Percentiles rank a stretch among this genome's conserved stretches.
Conservation (phyloP, 1,140 invertebrate species). For the Eurosta solidaginis region DNA sequence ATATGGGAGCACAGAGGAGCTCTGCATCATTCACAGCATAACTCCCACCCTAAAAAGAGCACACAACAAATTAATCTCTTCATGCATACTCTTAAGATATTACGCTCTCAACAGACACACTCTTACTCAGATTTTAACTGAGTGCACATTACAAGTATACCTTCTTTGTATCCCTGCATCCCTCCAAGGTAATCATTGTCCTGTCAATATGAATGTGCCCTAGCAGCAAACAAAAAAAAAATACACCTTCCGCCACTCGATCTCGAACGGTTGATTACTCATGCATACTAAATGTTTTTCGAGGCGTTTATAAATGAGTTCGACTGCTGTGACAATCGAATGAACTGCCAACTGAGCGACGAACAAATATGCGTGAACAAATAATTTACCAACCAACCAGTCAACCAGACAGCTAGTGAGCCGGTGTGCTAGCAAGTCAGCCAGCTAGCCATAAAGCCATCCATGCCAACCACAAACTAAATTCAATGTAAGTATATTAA, state of each 20-base stretch:
- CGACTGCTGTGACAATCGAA: constrained; percentile 15
- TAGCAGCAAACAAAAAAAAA: no score
- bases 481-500: not conserved
- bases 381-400: not conserved
- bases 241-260: no score
- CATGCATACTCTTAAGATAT: not conserved
- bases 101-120: not conserved
- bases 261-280: constrained; percentile 1
- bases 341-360: not conserved
- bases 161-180: no score
- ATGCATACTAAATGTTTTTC: constrained; percentile 24
- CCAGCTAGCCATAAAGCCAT: not conserved
- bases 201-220: no score
- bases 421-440: not conserved
- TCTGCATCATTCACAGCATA: not conserved
- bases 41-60: not conserved
- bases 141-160: no score
- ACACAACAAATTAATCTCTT: not conserved
- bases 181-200: no score
- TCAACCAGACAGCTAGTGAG: not conserved
- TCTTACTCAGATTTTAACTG: not conserved
- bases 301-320: constrained; percentile 27
- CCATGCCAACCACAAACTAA: not conserved
- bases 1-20: no score
- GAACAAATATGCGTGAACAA: not conserved